Evolutionary conservation across 2,113 vertebrate genomes (phyloP).

Genomic region (Poeciliopsis prolifica): DNA sequence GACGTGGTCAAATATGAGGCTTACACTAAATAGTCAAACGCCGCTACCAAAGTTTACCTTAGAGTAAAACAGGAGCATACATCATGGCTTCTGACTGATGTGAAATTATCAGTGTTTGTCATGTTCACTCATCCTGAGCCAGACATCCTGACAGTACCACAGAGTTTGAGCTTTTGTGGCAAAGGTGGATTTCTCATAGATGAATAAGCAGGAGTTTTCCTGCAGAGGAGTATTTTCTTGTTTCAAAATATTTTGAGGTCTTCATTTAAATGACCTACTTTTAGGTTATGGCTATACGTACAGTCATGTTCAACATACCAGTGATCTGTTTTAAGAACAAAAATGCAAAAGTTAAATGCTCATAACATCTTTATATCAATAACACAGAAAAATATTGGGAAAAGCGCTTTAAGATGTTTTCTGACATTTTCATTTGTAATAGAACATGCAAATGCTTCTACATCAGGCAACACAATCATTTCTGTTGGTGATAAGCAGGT

Average conservation of each 20-base stretch:
- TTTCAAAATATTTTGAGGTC: not conserved
- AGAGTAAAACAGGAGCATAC: not conserved
- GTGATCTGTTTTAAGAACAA: too few species aligned
- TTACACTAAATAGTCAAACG: constrained; percentile 2
- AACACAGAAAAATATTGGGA: not conserved
- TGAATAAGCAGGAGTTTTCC: not conserved
- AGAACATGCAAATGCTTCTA: too few species aligned
- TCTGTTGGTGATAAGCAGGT: too few species aligned
- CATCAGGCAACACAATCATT: too few species aligned
- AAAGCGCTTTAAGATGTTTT: too few species aligned
- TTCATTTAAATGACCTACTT: not conserved
- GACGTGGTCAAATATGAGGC: constrained; percentile 10
- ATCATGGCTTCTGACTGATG: not conserved
- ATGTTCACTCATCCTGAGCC: not conserved
- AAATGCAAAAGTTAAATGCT: not conserved
- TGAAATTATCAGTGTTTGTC: not conserved
- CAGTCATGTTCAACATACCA: too few species aligned
- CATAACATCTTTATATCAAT: not conserved
- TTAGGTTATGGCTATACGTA: not conserved
- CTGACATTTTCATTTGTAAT: too few species aligned
- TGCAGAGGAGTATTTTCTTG: not conserved
- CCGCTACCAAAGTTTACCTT: not conserved
- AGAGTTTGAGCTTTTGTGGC: not conserved
- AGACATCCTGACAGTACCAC: not conserved
- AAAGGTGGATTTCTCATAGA: not conserved